phyloP scores from a whole-genome alignment of 2,113 vertebrate genomes.

The Nannospalax galili region DNA sequence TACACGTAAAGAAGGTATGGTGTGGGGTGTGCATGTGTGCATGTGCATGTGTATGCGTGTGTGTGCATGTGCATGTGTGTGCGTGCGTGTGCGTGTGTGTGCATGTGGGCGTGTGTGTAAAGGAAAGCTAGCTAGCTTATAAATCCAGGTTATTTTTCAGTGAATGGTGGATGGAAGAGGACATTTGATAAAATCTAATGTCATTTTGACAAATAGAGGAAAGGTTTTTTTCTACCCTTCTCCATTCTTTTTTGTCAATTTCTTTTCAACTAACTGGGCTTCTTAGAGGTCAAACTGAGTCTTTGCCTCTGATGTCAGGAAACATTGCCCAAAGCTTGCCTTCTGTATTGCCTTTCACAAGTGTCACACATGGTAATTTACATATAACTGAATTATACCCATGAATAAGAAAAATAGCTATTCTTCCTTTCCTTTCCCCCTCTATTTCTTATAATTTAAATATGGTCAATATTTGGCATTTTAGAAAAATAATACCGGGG shows the following conservation, averaged over 20 bases:
- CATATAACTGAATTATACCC: not conserved
- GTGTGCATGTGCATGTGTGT: too few relatives aligned
- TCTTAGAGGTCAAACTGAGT: not conserved
- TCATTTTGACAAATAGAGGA: constrained; percentile 20
- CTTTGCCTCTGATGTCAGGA: not conserved
- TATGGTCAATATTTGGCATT: not conserved
- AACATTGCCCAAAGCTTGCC: not conserved
- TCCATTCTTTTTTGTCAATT: not conserved
- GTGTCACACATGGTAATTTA: not conserved
- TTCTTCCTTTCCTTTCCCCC: not conserved
- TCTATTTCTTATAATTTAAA: not conserved
- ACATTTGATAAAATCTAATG: not conserved
- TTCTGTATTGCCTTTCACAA: not conserved
- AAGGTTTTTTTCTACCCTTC: not conserved
- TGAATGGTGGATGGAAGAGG: not conserved
- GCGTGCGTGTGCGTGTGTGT: not conserved
- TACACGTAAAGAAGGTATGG: not conserved
- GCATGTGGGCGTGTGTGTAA: not conserved
- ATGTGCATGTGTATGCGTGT: not conserved
- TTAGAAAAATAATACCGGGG: not conserved
- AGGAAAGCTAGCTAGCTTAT: accelerated
- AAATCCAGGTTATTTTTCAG: not conserved
- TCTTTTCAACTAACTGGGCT: not conserved
- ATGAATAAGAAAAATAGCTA: not conserved
- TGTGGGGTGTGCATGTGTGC: too few relatives aligned